Conservation (phyloP, 92 coral and sea anemone species). For the Phymanthus crucifer region DNA sequence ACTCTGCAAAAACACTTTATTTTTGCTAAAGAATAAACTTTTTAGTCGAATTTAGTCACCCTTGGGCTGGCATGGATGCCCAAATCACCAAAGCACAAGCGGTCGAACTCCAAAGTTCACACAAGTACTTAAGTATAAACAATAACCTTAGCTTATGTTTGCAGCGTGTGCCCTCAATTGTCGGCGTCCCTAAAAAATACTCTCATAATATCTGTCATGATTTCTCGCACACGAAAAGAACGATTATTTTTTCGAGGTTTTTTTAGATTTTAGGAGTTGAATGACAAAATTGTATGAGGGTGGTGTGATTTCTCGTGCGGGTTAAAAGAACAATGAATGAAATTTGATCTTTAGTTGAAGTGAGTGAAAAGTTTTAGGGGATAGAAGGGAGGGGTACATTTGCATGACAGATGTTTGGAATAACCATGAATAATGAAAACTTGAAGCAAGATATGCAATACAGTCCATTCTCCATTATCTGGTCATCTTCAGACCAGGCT, state of each 20-base stretch:
- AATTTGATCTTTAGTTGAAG: neutral
- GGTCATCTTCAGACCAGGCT: too few species aligned
- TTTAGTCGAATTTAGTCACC: neutral
- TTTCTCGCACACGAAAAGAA: neutral
- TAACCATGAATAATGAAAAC: too few species aligned
- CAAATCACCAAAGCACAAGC: neutral
- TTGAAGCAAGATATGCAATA: too few species aligned
- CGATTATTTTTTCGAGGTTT: neutral
- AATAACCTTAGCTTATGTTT: too few species aligned
- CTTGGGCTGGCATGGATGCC: neutral
- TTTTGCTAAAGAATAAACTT: neutral
- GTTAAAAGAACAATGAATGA: neutral
- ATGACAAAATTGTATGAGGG: neutral
- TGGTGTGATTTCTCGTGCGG: constrained; percentile 2
- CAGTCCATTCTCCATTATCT: too few species aligned
- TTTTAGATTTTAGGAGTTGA: too few species aligned
- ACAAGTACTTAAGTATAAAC: neutral
- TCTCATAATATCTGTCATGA: neutral
- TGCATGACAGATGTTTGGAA: neutral
- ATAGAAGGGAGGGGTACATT: neutral
- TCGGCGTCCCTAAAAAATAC: constrained; percentile 3
- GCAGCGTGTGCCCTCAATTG: neutral
- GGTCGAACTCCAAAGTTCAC: neutral
- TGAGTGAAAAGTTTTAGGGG: neutral
- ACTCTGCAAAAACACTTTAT: neutral